Percentiles rank a stretch among this genome's conserved stretches.
Conservation (phyloP, 2,797 vertebrate species). For the Hypotaenidia philippensis region DNA sequence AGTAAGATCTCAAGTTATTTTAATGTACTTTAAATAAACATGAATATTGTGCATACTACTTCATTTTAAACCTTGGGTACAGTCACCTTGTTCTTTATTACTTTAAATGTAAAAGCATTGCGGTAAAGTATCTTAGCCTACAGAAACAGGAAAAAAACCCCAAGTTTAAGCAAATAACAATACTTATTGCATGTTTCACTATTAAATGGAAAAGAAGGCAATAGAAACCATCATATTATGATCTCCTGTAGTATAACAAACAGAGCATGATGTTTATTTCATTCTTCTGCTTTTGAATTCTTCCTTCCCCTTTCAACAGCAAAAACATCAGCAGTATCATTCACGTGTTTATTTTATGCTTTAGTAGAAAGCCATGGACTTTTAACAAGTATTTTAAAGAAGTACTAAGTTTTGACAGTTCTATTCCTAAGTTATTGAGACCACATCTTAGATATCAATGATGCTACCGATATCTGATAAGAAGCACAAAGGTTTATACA, state of each 20-base stretch:
- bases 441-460: not conserved
- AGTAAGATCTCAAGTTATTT: not conserved
- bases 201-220: not conserved
- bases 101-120: not conserved
- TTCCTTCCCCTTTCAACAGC: not conserved
- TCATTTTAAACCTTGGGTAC: not conserved
- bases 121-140: not conserved
- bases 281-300: not conserved
- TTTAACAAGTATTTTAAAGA: not conserved
- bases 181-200: not conserved
- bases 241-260: not conserved
- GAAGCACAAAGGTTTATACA: not conserved
- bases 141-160: not conserved
- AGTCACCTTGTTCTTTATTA: not conserved
- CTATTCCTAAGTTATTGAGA: not conserved
- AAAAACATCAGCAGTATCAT: not conserved
- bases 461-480: not conserved
- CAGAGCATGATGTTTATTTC: not conserved
- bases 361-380: not conserved
- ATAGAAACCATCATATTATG: not conserved
- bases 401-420: not conserved
- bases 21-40: not conserved
- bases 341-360: not conserved
- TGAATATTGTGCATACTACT: not conserved
- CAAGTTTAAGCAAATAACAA: not conserved